phyloP scores from a whole-genome alignment of 64 coral and sea anemone genomes.

The Anthopleura sola region DNA sequence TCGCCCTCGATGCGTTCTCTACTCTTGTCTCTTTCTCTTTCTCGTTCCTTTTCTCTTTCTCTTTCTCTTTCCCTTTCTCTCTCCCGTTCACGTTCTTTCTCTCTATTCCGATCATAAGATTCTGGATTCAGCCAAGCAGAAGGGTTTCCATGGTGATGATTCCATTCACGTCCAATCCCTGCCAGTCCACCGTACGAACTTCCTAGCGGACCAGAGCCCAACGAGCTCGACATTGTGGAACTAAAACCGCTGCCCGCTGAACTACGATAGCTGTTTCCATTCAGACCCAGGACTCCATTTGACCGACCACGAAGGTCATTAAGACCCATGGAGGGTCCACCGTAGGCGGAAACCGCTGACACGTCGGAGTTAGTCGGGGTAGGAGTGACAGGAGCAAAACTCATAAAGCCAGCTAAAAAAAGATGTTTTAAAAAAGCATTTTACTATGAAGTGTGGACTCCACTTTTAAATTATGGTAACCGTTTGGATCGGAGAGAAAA shows the following conservation, averaged over 20 bases:
- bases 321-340: constrained; percentile 37
- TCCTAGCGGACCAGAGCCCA: constrained; percentile 39
- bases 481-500: too few relatives aligned
- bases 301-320: constrained; percentile 25
- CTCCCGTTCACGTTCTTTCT: constrained; percentile 66
- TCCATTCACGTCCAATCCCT: constrained; percentile 67
- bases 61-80: constrained; percentile 54
- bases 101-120: constrained; percentile 45
- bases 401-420: constrained; percentile 30
- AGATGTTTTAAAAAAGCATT: neutral
- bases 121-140: constrained; percentile 52
- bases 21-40: constrained; percentile 55
- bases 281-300: constrained; percentile 52
- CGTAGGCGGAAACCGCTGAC: constrained; percentile 24
- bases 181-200: constrained; percentile 6
- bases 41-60: constrained; percentile 52
- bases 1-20: constrained; percentile 51
- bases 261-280: constrained; percentile 32
- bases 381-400: constrained; percentile 9
- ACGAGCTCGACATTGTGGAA: constrained; percentile 35
- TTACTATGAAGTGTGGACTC: neutral
- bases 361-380: constrained; percentile 48
- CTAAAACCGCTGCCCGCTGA: constrained; percentile 25
- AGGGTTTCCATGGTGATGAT: constrained; percentile 23
- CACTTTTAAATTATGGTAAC: neutral